Percentiles rank a stretch among this genome's conserved stretches.
These are phyloP conservation scores for Galagoides demidoff DNA, from an alignment of 2,797 vertebrate genomes.

Conservation along the genomic window DNA sequence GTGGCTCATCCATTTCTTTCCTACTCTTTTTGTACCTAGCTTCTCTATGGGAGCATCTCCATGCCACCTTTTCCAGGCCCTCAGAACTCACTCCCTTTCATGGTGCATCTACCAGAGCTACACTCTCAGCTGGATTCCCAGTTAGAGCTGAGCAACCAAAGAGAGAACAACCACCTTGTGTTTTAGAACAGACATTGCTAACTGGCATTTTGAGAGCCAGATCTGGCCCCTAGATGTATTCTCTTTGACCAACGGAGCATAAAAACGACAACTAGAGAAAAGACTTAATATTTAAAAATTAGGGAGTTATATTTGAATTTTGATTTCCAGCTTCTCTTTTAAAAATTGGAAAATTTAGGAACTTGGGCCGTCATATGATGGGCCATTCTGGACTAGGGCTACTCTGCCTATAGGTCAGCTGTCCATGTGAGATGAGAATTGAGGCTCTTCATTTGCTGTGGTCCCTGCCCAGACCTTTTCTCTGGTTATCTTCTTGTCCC, in stretches of 20 bases:
- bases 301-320: not conserved
- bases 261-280: not conserved
- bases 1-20: not conserved
- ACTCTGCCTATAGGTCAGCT: not conserved
- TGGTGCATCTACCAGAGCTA: not conserved
- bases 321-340: not conserved
- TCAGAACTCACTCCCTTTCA: not conserved
- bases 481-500: not conserved
- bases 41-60: not conserved
- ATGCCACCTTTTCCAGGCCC: not conserved
- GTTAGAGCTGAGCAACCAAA: not conserved
- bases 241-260: not conserved
- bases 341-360: not conserved
- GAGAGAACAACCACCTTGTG: not conserved
- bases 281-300: not conserved
- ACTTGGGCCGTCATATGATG: not conserved
- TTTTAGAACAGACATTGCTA: not conserved
- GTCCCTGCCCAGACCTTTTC: not conserved
- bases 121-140: not conserved
- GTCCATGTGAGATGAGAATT: not conserved
- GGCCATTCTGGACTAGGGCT: not conserved
- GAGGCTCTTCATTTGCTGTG: not conserved
- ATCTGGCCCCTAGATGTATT: not conserved
- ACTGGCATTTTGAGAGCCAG: not conserved
- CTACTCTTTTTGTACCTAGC: not conserved